Percentiles rank a stretch among this genome's conserved stretches.
phyloP scores from a whole-genome alignment of 1,140 invertebrate genomes.

The Lutraria rhynchaena region DNA sequence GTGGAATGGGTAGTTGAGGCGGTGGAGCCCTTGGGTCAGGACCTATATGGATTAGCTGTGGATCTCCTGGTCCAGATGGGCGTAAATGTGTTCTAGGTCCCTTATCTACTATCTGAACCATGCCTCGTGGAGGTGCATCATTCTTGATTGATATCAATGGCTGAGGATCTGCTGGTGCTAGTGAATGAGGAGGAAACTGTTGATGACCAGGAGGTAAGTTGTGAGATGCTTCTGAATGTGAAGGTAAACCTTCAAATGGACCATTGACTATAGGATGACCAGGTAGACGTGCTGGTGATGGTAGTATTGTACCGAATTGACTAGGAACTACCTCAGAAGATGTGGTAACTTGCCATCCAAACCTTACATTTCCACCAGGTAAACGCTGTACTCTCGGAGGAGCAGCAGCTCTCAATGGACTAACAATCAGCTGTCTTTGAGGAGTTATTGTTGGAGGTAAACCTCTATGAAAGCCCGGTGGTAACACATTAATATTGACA shows the following conservation, averaged over 20 bases:
- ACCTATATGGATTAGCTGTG: slow-evolving; percentile 41
- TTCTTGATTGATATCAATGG: slow-evolving; percentile 27
- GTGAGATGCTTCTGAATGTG: slow-evolving; percentile 37
- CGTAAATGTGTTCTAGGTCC: slow-evolving; percentile 1
- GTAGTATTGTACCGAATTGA: slow-evolving; percentile 27
- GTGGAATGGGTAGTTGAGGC: slow-evolving; percentile 46
- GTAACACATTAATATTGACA: slow-evolving; percentile 34
- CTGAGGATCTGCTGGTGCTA: not conserved
- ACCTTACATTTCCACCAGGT: slow-evolving; percentile 19
- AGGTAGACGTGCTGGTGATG: not conserved
- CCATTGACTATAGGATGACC: slow-evolving; percentile 37
- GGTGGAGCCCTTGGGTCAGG: slow-evolving; percentile 31
- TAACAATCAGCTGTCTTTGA: slow-evolving; percentile 38
- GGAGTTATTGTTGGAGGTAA: slow-evolving; percentile 47
- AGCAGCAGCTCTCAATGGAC: slow-evolving; percentile 15
- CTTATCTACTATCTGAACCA: slow-evolving; percentile 34
- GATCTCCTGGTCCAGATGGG: slow-evolving; percentile 18
- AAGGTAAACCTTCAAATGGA: slow-evolving; percentile 47
- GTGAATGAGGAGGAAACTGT: slow-evolving; percentile 29
- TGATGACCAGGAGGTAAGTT: slow-evolving; percentile 28
- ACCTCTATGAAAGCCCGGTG: slow-evolving; percentile 53
- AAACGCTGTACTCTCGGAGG: slow-evolving; percentile 36
- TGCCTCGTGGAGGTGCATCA: slow-evolving; percentile 34
- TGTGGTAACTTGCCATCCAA: slow-evolving; percentile 49
- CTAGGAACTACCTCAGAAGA: slow-evolving; percentile 16